Base-by-base conservation (phyloP, 2,888 invertebrate species). In the Nyleta sp. region DNA sequence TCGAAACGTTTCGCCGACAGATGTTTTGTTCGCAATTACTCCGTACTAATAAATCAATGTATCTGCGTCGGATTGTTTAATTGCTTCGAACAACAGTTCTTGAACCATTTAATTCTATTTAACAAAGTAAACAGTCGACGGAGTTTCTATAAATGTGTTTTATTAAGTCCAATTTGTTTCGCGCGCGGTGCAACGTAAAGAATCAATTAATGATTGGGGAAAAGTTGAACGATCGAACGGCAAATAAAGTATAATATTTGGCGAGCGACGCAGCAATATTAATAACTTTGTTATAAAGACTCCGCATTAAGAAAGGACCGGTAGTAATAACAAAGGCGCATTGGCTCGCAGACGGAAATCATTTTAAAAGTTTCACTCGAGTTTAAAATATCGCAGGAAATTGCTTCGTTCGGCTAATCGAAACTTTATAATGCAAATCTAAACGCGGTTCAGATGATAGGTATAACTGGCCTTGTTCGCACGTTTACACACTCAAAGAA, bases 51-150 rank as follows among this genome's bases (percentile, higher is more conserved):
- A 64, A 62, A 55, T 64, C 40, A 46, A 40, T 64, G 8, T 3
- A 8, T 33, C 8, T 33, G 10, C n/a, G 5, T 33, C n/a, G 33
- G 33, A 59, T 70, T 55, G 31, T 60, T 67, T 46, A 59, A 73
- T 73, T 59, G 44, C 52, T 65, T 52, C 24, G 60, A 74, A 74
- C 38, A 46, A 50, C 44, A 53, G 50, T 67, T 74, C 59, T 67
- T 60, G 35, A 67, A 67, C 28, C 46, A 60, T 60, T 67, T 67
- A 67, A 74, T 67, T 67, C 18, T 60, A 67, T 67, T 74, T 74
- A 65, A 67, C 53, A 74, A 65, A 60, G 38, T 24, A 48, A 60
- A 67, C 53, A 60, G 40, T 33, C 15, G 20, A 11, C 72, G 20
- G 38, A 42, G 71, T 42, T 64, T 7, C 52, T 52, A 60, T 74